Evolutionary conservation across 2,113 vertebrate species (phyloP).

Genomic region (Ptychochromis oligacanthus): DNA sequence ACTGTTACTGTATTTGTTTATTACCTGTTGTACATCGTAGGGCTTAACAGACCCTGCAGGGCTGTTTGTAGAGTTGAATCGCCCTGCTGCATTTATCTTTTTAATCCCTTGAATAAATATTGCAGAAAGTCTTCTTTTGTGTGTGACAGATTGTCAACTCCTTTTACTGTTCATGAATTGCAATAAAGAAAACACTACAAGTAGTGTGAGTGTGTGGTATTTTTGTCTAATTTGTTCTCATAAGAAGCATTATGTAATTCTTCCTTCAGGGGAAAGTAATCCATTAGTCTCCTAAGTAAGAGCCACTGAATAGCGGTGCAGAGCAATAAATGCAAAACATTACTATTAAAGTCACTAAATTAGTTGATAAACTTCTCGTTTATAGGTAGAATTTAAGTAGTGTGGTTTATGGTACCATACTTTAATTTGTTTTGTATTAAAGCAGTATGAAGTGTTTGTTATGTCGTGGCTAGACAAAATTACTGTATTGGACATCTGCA

Average conservation of each 20-base stretch:
- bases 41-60: slow-evolving; percentile 42
- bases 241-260: not conserved
- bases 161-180: slow-evolving; percentile 24
- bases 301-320: not conserved
- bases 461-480: not conserved
- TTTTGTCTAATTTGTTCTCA: not conserved
- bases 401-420: not conserved
- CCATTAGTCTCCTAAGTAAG: not conserved
- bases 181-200: slow-evolving; percentile 50
- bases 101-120: slow-evolving; percentile 71
- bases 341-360: not conserved
- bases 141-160: slow-evolving; percentile 15
- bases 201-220: slow-evolving; percentile 7
- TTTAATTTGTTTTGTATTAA: not conserved
- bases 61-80: slow-evolving; percentile 40
- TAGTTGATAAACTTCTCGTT: not conserved
- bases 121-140: slow-evolving; percentile 42
- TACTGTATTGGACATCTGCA: not conserved
- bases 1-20: slow-evolving; percentile 63
- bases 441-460: not conserved
- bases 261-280: not conserved
- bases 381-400: not conserved
- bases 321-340: not conserved
- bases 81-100: slow-evolving; percentile 55
- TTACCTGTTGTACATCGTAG: slow-evolving; percentile 51